Conservation (phyloP, 30 jellyfish, hydroid and myxozoan genomes). For the Clytia hemisphaerica region DNA sequence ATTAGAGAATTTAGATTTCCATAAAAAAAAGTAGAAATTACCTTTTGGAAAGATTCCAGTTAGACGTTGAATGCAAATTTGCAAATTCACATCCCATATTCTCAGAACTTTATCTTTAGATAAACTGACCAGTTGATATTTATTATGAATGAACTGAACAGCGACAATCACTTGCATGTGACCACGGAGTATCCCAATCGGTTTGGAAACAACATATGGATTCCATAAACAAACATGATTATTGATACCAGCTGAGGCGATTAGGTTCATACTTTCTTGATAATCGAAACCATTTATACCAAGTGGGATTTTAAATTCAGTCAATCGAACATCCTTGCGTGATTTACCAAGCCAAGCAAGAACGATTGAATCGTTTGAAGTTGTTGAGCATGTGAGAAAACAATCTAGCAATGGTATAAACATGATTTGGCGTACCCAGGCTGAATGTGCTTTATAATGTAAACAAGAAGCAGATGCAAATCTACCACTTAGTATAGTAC, state of each 20-base stretch:
- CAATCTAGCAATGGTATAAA: conserved; percentile 66
- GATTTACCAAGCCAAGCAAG: conserved; percentile 86
- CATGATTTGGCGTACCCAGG: conserved; percentile 75
- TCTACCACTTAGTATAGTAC: conserved; percentile 40
- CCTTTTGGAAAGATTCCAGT: conserved; percentile 73
- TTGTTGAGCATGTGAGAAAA: conserved; percentile 72
- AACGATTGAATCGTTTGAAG: conserved; percentile 59
- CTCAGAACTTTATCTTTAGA: conserved; percentile 83
- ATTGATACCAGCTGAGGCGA: conserved; percentile 95
- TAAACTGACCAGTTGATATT: conserved; percentile 67
- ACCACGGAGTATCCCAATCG: conserved; percentile 86
- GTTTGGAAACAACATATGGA: conserved; percentile 86
- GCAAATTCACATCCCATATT: conserved; percentile 93
- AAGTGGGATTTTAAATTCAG: conserved; percentile 52
- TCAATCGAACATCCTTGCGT: conserved; percentile 41
- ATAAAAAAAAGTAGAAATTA: too few species aligned
- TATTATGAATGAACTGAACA: conserved; percentile 58
- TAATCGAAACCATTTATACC: conserved; percentile 90
- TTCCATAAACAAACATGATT: conserved; percentile 88
- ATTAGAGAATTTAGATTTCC: too few species aligned
- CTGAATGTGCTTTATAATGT: conserved; percentile 51
- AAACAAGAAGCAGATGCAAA: conserved; percentile 43
- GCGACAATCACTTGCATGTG: conserved; percentile 80
- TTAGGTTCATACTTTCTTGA: conserved; percentile 56
- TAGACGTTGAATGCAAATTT: conserved; percentile 81